Evolutionary conservation across 2,888 invertebrate species (phyloP).

Genomic region (Heliconius ismenius): DNA sequence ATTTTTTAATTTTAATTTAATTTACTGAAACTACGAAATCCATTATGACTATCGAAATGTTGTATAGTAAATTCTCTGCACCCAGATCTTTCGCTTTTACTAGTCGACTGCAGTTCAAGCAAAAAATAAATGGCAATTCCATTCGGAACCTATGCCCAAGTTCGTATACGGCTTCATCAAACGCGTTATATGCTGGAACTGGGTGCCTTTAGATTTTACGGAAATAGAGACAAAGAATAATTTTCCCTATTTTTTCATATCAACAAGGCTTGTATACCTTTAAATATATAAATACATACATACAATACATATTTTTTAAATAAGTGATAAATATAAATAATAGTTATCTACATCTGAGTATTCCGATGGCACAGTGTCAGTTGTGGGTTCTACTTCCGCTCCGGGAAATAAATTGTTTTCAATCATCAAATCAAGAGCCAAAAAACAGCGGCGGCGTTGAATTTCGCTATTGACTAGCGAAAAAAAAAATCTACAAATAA

Average conservation of each 20-base stretch:
- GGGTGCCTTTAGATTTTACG: not conserved
- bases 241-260: not conserved
- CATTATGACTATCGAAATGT: not conserved
- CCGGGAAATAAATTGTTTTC: no score
- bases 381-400: no score
- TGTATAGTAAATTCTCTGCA: not conserved
- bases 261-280: no score
- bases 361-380: no score
- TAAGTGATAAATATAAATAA: no score
- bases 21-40: not conserved
- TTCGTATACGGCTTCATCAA: conserved; percentile 10
- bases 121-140: conserved; percentile 9
- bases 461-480: no score
- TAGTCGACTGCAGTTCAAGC: conserved; percentile 6
- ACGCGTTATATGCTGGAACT: conserved; percentile 4
- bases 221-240: not conserved
- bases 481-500: no score
- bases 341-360: no score
- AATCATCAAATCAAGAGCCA: no score
- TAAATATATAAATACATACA: not conserved
- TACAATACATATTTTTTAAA: no score
- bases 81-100: conserved; percentile 4
- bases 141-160: not conserved
- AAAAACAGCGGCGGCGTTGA: no score
- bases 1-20: no score